Percentiles rank a stretch among this genome's conserved stretches.
phyloP scores from a whole-genome alignment of 2,797 vertebrate genomes.

The Neosilurus mollespiculum region DNA sequence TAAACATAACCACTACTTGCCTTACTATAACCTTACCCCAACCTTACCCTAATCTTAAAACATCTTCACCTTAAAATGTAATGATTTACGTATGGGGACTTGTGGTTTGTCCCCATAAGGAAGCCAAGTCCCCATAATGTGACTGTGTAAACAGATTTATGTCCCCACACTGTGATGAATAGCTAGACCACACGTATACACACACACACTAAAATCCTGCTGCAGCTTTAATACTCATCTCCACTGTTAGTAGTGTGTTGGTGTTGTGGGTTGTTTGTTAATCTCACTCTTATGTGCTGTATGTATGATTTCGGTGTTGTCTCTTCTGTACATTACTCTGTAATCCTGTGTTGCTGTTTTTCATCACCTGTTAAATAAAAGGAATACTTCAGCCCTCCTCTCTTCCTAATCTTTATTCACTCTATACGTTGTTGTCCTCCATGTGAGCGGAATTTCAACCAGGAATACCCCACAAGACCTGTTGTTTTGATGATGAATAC shows the following conservation, averaged over 20 bases:
- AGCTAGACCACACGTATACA: neutral
- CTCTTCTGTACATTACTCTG: neutral
- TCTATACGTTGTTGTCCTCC: no score
- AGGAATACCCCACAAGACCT: no score
- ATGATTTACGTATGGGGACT: no score
- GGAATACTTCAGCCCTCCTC: neutral
- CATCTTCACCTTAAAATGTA: no score
- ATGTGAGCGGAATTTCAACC: neutral
- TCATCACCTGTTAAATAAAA: neutral
- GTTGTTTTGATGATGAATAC: no score
- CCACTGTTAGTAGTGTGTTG: neutral
- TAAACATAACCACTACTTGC: no score
- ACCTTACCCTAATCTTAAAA: no score
- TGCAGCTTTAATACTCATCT: neutral
- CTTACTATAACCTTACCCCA: no score
- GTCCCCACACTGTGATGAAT: no score
- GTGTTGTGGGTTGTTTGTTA: neutral
- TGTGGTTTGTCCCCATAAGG: no score
- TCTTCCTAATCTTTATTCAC: neutral
- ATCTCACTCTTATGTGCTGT: neutral
- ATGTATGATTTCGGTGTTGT: neutral
- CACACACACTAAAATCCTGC: neutral
- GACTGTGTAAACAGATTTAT: no score
- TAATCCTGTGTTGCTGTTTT: neutral
- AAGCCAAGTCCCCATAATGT: no score